phyloP scores from a whole-genome alignment of 1,140 invertebrate species.

The Stenopsyche tienmushanensis region DNA sequence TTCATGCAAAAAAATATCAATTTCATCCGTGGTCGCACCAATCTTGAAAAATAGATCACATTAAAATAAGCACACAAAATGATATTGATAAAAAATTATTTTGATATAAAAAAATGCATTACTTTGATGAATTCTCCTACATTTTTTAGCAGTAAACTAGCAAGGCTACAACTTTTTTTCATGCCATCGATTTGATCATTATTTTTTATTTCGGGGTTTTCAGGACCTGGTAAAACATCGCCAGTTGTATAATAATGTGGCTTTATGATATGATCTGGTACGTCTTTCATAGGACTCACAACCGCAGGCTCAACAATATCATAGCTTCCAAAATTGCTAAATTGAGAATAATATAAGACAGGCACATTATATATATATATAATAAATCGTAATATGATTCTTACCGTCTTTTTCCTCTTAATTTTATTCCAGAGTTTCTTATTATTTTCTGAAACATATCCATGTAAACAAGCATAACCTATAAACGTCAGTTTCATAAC shows the following conservation, averaged over 20 bases:
- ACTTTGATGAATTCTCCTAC: conserved; percentile 67
- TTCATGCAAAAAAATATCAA: conserved; percentile 78
- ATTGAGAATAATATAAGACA: background rate
- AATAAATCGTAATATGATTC: too few relatives aligned
- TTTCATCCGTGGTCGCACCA: conserved; percentile 84
- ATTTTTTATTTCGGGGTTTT: conserved; percentile 73
- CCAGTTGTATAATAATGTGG: conserved; percentile 66
- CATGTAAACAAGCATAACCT: too few relatives aligned
- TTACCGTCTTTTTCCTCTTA: too few relatives aligned
- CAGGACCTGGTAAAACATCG: conserved; percentile 46
- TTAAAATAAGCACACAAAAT: background rate
- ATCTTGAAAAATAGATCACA: conserved; percentile 59
- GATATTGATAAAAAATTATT: background rate
- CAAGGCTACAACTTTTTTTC: conserved; percentile 74
- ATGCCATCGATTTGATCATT: conserved; percentile 68
- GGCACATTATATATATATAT: background rate
- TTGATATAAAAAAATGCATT: conserved; percentile 3
- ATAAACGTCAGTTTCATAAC: too few relatives aligned
- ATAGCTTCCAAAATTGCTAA: conserved; percentile 64
- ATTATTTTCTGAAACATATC: too few relatives aligned
- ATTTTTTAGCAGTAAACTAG: conserved; percentile 66
- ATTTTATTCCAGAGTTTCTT: too few relatives aligned
- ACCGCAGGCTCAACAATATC: conserved; percentile 63
- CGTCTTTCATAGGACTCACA: conserved; percentile 59
- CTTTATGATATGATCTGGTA: conserved; percentile 69